phyloP scores from a whole-genome alignment of 2,888 invertebrate species.

The Lepas anatifera region DNA sequence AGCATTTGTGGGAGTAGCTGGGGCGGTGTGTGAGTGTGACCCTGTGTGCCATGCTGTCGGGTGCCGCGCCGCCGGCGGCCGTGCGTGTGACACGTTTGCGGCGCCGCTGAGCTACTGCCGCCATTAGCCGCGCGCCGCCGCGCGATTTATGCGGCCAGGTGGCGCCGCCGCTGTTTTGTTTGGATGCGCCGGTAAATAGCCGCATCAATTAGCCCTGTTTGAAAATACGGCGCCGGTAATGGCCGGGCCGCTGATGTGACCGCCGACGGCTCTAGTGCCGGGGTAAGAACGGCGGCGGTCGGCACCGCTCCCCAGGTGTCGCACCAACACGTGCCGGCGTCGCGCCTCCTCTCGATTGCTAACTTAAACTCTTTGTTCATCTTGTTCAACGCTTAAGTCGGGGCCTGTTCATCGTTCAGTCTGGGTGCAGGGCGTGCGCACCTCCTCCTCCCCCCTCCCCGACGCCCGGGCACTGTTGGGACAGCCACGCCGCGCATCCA shows the following conservation, averaged over 20 bases:
- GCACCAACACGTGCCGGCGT: neutral
- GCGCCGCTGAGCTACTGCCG: neutral
- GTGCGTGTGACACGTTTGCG: neutral
- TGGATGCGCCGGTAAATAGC: constrained; percentile 7
- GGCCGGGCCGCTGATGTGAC: neutral
- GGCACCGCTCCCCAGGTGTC: neutral
- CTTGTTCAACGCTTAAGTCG: no score
- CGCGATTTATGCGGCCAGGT: constrained; percentile 5
- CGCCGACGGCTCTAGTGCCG: neutral
- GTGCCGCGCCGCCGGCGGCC: constrained; percentile 5
- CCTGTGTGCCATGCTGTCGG: no score
- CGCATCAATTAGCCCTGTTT: constrained; percentile 7
- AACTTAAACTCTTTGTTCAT: no score
- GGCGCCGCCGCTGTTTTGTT: neutral
- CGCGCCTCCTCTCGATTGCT: no score
- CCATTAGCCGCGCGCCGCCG: neutral
- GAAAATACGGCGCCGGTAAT: constrained; percentile 5
- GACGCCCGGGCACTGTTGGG: neutral
- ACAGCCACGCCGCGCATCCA: neutral
- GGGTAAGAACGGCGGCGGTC: neutral
- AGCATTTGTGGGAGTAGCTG: no score
- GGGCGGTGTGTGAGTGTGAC: no score
- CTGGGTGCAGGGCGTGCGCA: no score
- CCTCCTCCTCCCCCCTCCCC: neutral
- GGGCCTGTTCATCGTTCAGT: no score